A percentile compares a stretch with the other conserved stretches of the same genome.
Evolutionary conservation across 2,888 invertebrate species (phyloP).

Genomic region (Hirtodrosophila duncani): DNA sequence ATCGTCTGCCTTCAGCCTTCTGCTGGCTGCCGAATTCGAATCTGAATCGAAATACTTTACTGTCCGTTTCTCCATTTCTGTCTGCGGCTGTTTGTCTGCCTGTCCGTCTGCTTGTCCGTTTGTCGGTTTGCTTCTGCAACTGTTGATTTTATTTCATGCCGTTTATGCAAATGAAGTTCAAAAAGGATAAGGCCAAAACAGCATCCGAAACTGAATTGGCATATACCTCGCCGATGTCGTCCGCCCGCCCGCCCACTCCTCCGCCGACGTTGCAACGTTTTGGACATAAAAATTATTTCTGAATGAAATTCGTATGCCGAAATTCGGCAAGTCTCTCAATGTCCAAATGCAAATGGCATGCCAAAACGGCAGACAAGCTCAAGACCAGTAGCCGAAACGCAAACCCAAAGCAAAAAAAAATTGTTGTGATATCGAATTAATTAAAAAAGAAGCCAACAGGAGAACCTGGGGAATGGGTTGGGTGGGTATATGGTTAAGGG

Average conservation of each 20-base stretch:
- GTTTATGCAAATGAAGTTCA: constrained; percentile 70
- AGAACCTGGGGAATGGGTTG: neutral
- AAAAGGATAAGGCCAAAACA: constrained; percentile 60
- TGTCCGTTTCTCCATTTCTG: constrained; percentile 24
- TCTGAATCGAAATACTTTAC: too few relatives aligned
- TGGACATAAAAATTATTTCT: constrained; percentile 70
- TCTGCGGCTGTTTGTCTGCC: too few relatives aligned
- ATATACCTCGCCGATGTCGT: neutral
- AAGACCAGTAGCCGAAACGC: constrained; percentile 69
- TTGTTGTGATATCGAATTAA: constrained; percentile 71
- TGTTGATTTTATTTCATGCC: constrained; percentile 69
- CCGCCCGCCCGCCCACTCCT: too few relatives aligned
- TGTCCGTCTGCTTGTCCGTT: constrained; percentile 22
- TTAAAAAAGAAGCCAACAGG: constrained; percentile 45
- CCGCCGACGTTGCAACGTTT: constrained; percentile 56
- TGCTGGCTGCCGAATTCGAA: constrained; percentile 6
- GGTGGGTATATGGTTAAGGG: neutral
- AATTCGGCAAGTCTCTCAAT: constrained; percentile 53
- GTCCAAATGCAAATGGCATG: constrained; percentile 65
- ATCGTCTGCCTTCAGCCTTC: constrained; percentile 9
- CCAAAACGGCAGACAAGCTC: constrained; percentile 30
- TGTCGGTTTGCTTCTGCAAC: constrained; percentile 60
- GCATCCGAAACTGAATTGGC: constrained; percentile 30
- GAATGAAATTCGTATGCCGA: constrained; percentile 65
- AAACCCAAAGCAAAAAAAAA: constrained; percentile 53